phyloP scores from a whole-genome alignment of 2,888 invertebrate genomes.

The Labia minor region DNA sequence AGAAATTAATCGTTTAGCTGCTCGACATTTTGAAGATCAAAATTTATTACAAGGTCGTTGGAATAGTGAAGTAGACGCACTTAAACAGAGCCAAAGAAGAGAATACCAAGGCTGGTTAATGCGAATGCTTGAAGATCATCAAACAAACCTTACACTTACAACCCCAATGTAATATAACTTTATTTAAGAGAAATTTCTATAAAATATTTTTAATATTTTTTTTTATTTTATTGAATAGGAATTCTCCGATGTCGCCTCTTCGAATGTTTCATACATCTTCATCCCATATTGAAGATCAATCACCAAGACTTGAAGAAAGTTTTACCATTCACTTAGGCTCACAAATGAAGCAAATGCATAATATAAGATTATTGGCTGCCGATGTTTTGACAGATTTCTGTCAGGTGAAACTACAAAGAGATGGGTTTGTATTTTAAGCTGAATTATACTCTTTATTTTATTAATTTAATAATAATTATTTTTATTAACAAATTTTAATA shows the following conservation, averaged over 20 bases:
- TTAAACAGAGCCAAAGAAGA: constrained; percentile 71
- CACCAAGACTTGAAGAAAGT: constrained; percentile 68
- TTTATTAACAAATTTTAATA: background rate
- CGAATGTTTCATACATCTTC: constrained; percentile 30
- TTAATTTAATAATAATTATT: background rate
- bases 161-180: constrained; percentile 42
- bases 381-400: constrained; percentile 69
- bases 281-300: constrained; percentile 32
- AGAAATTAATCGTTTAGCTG: constrained; percentile 74
- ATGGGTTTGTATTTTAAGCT: constrained; percentile 19
- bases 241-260: constrained; percentile 38
- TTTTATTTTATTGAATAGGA: constrained; percentile 32
- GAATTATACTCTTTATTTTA: background rate
- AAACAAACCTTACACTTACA: constrained; percentile 44
- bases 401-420: constrained; percentile 24
- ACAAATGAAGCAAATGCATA: constrained; percentile 97
- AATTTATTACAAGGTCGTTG: constrained; percentile 75
- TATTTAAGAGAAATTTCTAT: no score
- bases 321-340: constrained; percentile 97
- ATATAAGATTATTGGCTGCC: constrained; percentile 80
- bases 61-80: constrained; percentile 63
- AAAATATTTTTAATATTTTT: no score
- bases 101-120: constrained; percentile 86
- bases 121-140: constrained; percentile 61
- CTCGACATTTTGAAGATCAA: constrained; percentile 70